phyloP scores from a whole-genome alignment of 2,113 vertebrate species.

The Pycnonotus jocosus region DNA sequence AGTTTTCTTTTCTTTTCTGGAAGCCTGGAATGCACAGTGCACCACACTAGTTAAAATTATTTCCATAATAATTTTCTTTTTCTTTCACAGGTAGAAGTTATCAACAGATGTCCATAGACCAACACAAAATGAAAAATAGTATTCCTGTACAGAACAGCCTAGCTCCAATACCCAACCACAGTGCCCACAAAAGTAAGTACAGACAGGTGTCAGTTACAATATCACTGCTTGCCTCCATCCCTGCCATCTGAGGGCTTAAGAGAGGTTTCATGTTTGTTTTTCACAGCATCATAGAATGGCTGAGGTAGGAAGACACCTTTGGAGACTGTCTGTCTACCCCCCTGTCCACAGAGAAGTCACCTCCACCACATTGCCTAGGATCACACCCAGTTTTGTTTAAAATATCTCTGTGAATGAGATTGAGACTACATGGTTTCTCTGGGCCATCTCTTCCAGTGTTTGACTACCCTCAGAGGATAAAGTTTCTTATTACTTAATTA shows the following conservation, averaged over 20 bases:
- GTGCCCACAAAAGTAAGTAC: slow-evolving; percentile 80
- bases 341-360: neutral
- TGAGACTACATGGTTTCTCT: neutral
- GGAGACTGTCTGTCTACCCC: neutral
- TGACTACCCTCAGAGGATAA: neutral
- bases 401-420: neutral
- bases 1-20: neutral
- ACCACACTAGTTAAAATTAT: neutral
- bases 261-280: neutral
- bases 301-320: neutral
- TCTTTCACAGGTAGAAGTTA: slow-evolving; percentile 67
- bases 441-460: neutral
- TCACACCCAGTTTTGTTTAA: neutral
- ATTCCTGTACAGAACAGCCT: slow-evolving; percentile 67
- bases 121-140: slow-evolving; percentile 65
- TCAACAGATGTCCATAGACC: slow-evolving; percentile 63
- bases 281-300: neutral
- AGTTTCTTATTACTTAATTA: neutral
- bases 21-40: neutral
- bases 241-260: neutral
- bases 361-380: neutral
- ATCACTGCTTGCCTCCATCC: neutral
- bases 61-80: neutral
- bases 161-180: slow-evolving; percentile 73
- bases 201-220: neutral